These are phyloP conservation scores for Acanthosepion esculentum DNA, from an alignment of 2,888 invertebrate species.

Conservation along the genomic window DNA sequence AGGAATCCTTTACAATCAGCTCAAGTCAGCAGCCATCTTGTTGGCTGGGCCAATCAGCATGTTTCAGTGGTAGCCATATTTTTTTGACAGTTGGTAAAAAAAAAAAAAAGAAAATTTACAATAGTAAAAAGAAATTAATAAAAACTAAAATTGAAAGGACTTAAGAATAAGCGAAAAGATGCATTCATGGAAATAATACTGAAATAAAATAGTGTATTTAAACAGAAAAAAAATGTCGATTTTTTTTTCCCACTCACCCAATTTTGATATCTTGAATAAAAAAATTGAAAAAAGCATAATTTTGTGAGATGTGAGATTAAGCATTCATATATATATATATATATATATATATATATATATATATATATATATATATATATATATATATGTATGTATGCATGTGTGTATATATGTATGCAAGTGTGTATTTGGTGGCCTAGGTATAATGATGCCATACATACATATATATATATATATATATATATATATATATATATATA, in stretches of 20 bases:
- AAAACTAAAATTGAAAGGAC: neutral
- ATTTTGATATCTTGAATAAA: neutral
- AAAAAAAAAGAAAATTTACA: neutral
- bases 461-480: no score
- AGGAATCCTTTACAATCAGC: neutral
- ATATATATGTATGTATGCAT: no score
- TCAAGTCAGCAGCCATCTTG: neutral
- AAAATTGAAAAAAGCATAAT: no score
- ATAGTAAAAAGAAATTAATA: no score
- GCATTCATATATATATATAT: no score
- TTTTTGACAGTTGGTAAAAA: neutral
- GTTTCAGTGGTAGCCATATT: neutral
- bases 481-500: no score
- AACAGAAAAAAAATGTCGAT: neutral
- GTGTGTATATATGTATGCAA: no score
- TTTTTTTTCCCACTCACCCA: neutral
- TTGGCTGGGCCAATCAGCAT: slow-evolving; percentile 33
- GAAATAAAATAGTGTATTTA: slow-evolving; percentile 33
- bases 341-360: no score
- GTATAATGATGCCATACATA: no score
- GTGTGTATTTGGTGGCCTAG: no score
- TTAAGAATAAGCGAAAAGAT: neutral
- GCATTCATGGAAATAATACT: neutral
- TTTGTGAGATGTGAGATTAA: no score
- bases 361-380: no score